These are phyloP conservation scores for Mimas tiliae DNA, from an alignment of 2,888 invertebrate species.

Conservation along the genomic window DNA sequence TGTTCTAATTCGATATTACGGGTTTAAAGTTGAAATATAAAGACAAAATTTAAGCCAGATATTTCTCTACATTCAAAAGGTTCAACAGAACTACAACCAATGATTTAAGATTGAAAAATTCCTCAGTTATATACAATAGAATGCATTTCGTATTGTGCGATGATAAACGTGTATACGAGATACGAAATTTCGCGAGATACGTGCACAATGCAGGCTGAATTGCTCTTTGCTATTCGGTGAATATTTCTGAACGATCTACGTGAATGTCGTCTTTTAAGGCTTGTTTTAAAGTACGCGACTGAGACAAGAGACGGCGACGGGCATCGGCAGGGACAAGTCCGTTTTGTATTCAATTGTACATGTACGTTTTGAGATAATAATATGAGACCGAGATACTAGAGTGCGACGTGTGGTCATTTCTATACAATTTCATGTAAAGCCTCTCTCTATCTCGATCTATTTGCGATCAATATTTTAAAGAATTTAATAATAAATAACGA, in stretches of 20 bases:
- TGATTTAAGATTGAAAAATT: constrained; percentile 18
- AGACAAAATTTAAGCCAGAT: not conserved
- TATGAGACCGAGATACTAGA: too few species aligned
- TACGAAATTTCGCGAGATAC: constrained; percentile 17
- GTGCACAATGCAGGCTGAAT: not conserved
- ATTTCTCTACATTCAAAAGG: not conserved
- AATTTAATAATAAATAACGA: too few species aligned
- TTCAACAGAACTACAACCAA: not conserved
- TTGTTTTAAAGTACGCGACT: too few species aligned
- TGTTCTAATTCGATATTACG: not conserved
- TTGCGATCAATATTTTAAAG: too few species aligned
- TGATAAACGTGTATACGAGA: constrained; percentile 12
- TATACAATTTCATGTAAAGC: too few species aligned
- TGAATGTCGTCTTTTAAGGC: not conserved
- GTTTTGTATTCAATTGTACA: too few species aligned
- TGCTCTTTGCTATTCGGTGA: not conserved
- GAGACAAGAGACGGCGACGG: too few species aligned
- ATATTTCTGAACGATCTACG: constrained; percentile 6
- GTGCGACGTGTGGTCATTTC: too few species aligned
- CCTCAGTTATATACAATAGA: constrained; percentile 10
- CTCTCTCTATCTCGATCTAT: too few species aligned
- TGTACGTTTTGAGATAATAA: too few species aligned
- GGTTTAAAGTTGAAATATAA: not conserved
- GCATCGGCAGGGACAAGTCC: too few species aligned
- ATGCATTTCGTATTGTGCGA: constrained; percentile 20